These are phyloP conservation scores for Cyaniris semiargus DNA, from an alignment of 2,888 invertebrate species.

Conservation along the genomic window DNA sequence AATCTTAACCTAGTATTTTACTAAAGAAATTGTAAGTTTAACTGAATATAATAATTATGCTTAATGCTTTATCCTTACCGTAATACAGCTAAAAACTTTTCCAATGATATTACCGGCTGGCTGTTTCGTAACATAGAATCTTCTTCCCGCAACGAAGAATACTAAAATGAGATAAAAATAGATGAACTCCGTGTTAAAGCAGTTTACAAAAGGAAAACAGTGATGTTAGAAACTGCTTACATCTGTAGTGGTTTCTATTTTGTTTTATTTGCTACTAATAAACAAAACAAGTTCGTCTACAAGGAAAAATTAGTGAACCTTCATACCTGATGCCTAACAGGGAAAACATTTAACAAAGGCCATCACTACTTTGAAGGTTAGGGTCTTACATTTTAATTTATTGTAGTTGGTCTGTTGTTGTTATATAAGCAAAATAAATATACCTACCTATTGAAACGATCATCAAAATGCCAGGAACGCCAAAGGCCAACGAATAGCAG, in stretches of 20 bases:
- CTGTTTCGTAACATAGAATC: slow-evolving; percentile 86
- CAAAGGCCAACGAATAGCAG: slow-evolving; percentile 93
- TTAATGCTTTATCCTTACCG: slow-evolving; percentile 81
- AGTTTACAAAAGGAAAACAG: background rate
- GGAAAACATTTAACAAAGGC: slow-evolving; percentile 1
- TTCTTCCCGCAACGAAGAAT: slow-evolving; percentile 89
- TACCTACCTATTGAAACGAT: slow-evolving; percentile 82
- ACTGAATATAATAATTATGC: background rate
- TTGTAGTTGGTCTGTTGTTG: background rate
- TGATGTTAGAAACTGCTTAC: background rate
- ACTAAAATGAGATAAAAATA: slow-evolving; percentile 73
- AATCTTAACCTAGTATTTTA: too few relatives aligned
- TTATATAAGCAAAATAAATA: background rate
- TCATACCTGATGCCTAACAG: background rate
- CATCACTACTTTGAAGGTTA: background rate
- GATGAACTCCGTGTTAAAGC: background rate
- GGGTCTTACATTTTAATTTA: background rate
- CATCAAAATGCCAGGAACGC: slow-evolving; percentile 94
- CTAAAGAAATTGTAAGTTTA: too few relatives aligned
- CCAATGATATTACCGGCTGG: slow-evolving; percentile 92
- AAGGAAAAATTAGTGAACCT: slow-evolving; percentile 2
- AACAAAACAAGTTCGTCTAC: background rate
- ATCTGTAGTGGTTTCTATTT: background rate
- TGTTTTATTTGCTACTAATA: background rate
- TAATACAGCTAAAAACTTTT: slow-evolving; percentile 87